phyloP scores from a whole-genome alignment of 2,888 invertebrate species.

The Lutraria lutraria region DNA sequence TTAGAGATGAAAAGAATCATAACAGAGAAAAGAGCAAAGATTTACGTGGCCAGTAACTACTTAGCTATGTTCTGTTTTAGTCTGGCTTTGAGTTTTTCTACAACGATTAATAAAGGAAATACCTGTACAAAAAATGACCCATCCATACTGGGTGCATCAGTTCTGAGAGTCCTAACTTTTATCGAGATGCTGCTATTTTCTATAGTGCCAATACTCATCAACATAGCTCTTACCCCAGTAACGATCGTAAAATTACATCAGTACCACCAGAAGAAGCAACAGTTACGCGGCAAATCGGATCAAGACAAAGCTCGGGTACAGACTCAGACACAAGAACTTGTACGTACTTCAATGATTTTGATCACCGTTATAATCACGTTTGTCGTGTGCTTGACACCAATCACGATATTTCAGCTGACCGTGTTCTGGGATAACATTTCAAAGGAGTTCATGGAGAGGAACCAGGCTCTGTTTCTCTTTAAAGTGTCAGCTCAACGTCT shows the following conservation, averaged over 20 bases:
- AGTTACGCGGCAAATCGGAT: not conserved
- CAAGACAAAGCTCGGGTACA: not conserved
- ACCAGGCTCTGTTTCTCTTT: not conserved
- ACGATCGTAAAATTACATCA: conserved; percentile 13
- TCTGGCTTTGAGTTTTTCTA: conserved; percentile 29
- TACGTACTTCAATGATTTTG: conserved; percentile 29
- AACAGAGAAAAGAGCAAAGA: not conserved
- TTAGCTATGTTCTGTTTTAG: conserved; percentile 41
- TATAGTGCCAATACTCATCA: conserved; percentile 25
- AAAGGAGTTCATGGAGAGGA: not conserved
- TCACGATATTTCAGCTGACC: conserved; percentile 30
- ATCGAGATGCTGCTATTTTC: conserved; percentile 32
- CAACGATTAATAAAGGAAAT: not conserved
- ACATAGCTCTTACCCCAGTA: conserved; percentile 23
- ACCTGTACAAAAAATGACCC: conserved; percentile 19
- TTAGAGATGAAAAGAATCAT: conserved; percentile 25
- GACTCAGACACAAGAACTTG: conserved; percentile 18
- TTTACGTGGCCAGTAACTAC: conserved; percentile 32
- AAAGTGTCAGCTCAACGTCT: conserved; percentile 21
- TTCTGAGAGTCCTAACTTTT: not conserved
- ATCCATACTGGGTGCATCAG: too few species aligned
- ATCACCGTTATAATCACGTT: conserved; percentile 7
- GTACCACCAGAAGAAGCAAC: conserved; percentile 10
- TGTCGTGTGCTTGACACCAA: conserved; percentile 30
- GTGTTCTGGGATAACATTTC: conserved; percentile 6